Evolutionary conservation across 2,797 vertebrate species (phyloP).

Genomic region (Helicolenus hilgendorfi): DNA sequence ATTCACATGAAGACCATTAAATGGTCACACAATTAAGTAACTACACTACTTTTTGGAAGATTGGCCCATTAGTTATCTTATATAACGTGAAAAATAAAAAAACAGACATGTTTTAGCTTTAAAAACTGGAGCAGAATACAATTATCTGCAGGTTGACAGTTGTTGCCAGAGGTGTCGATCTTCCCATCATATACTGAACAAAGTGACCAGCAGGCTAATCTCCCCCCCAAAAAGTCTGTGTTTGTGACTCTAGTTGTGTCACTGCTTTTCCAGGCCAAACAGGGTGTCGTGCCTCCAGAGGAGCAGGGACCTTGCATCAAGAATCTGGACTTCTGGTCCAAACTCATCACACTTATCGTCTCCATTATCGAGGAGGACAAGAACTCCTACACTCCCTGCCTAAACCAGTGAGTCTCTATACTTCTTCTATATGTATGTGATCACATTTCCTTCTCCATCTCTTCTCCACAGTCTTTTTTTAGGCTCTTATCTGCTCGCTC

Average conservation of each 20-base stretch:
- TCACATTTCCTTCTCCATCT: background rate
- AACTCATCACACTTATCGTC: constrained; percentile 98
- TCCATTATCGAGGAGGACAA: constrained; percentile 99
- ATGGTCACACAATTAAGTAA: background rate
- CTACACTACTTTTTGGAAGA: background rate
- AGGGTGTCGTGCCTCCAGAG: constrained; percentile 95
- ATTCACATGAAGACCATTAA: background rate
- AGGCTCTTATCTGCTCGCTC: background rate
- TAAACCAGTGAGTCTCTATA: constrained; percentile 95
- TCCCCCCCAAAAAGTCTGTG: background rate
- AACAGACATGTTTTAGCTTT: background rate
- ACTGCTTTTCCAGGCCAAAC: constrained; percentile 91
- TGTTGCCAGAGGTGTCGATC: background rate
- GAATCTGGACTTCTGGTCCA: constrained; percentile 99
- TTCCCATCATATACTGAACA: background rate
- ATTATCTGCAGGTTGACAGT: background rate
- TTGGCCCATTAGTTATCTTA: background rate
- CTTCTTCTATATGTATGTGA: background rate
- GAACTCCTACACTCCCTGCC: constrained; percentile 98
- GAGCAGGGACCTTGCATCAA: constrained; percentile 99
- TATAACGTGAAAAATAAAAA: background rate
- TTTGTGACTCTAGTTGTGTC: background rate
- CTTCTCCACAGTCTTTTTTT: background rate
- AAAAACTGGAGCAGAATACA: background rate
- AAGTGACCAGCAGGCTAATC: background rate